These are phyloP conservation scores for Acanthosepion esculentum DNA, from an alignment of 2,888 invertebrate genomes.

Conservation along the genomic window DNA sequence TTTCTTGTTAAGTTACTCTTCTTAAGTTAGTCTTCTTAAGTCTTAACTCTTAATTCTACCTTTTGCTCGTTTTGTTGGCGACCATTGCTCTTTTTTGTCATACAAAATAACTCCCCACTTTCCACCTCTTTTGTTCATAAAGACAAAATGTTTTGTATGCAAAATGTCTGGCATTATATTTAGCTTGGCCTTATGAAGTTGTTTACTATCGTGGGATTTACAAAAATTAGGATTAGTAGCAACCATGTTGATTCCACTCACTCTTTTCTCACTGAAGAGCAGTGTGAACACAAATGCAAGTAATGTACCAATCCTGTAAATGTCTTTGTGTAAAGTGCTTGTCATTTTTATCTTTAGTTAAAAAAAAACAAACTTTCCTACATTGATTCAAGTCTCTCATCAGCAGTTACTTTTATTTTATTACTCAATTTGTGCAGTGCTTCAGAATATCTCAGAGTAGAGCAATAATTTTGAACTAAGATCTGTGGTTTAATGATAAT, in stretches of 20 bases:
- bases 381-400: neutral
- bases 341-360: neutral
- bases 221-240: slow-evolving; percentile 33
- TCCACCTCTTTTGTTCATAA: neutral
- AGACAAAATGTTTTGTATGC: slow-evolving; percentile 33
- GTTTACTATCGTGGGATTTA: slow-evolving; percentile 33
- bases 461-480: neutral
- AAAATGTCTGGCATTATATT: slow-evolving; percentile 33
- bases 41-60: too few relatives aligned
- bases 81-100: too few relatives aligned
- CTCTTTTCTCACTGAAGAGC: neutral
- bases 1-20: too few relatives aligned
- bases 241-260: neutral
- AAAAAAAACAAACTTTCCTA: neutral
- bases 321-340: neutral
- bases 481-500: neutral
- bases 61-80: too few relatives aligned
- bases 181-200: slow-evolving; percentile 2
- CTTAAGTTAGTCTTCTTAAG: too few relatives aligned
- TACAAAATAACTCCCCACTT: too few relatives aligned
- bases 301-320: neutral
- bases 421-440: too few relatives aligned
- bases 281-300: neutral
- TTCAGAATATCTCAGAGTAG: neutral
- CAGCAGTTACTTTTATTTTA: neutral